Base-by-base conservation (phyloP, 2,113 vertebrate species). In the Anolis carolinensis region DNA sequence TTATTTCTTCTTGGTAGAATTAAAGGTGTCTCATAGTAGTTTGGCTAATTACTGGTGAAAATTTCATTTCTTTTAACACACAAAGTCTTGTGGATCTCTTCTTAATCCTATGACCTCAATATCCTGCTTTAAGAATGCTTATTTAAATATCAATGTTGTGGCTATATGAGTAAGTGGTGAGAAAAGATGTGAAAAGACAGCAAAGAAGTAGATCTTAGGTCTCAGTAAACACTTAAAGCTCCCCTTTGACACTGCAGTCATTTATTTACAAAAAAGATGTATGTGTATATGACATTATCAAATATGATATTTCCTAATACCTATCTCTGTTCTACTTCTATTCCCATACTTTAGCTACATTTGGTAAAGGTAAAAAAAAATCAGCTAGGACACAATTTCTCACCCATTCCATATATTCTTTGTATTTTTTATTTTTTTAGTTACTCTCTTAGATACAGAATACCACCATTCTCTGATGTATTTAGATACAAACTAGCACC, bases 401-500 rank as follows among this genome's bases (percentile, higher is more conserved):
- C 34, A 75, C 84, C 82, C 86, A 91, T 95, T 93, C 85, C 90
- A 52, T 89, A 81, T 88, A 93, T 73, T 34, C 25, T 23, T 32
- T 39, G 5, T 59, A 39, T 36, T 76, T 76, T 50, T 74, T 27
- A 23, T 67, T 67, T 30, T 67, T 30, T 27, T 65, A n/a, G n/a
- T n/a, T 44, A 44, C 39, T 44, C 39, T 44, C 39, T 44, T 44
- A 44, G 39, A 44, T 44, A 44, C 39, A 44, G 39, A 44, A 4
- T 44, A 44, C 5, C 39, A 44, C 39, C 39, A 44, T 44, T 44
- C 39, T 44, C 39, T 44, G 39, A 44, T 44, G 39, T 44, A 44
- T 44, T 44, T 27, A 67, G 25, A 68, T 86, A 91, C 83, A 72
- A 90, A 90, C 92, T 96, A 96, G 94, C 93, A 93, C 71, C 87